phyloP scores from a whole-genome alignment of 2,888 invertebrate species.

The Leptinotarsa tumamoca region DNA sequence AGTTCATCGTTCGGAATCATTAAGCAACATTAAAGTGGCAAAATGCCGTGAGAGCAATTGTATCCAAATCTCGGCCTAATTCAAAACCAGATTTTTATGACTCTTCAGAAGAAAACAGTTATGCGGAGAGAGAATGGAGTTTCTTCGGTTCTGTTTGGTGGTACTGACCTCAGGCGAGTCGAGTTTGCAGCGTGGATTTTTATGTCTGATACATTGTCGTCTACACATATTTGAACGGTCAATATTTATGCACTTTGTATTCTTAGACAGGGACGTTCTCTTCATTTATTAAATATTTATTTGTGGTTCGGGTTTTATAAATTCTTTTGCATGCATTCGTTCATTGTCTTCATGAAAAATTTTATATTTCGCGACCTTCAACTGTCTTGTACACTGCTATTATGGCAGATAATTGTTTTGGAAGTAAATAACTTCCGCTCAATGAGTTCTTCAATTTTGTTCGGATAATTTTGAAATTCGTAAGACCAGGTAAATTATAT shows the following conservation, averaged over 20 bases:
- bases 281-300: slow-evolving; percentile 37
- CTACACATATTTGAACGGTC: slow-evolving; percentile 44
- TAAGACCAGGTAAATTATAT: no score
- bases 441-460: background rate
- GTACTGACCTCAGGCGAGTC: slow-evolving; percentile 43
- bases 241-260: slow-evolving; percentile 47
- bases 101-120: slow-evolving; percentile 32
- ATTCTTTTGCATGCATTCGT: slow-evolving; percentile 6
- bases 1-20: background rate
- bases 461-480: no score
- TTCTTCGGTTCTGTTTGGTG: slow-evolving; percentile 39
- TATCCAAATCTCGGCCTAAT: slow-evolving; percentile 26
- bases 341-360: background rate
- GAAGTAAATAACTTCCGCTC: background rate
- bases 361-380: background rate
- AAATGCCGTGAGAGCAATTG: slow-evolving; percentile 17
- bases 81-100: slow-evolving; percentile 31
- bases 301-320: slow-evolving; percentile 28
- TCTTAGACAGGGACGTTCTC: slow-evolving; percentile 31
- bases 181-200: slow-evolving; percentile 41
- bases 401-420: background rate
- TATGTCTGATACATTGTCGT: slow-evolving; percentile 48
- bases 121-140: slow-evolving; percentile 32
- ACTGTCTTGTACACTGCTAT: background rate
- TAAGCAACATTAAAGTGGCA: slow-evolving; percentile 7